Conservation (phyloP, 2,888 invertebrate genomes). For the Maniola hyperantus region DNA sequence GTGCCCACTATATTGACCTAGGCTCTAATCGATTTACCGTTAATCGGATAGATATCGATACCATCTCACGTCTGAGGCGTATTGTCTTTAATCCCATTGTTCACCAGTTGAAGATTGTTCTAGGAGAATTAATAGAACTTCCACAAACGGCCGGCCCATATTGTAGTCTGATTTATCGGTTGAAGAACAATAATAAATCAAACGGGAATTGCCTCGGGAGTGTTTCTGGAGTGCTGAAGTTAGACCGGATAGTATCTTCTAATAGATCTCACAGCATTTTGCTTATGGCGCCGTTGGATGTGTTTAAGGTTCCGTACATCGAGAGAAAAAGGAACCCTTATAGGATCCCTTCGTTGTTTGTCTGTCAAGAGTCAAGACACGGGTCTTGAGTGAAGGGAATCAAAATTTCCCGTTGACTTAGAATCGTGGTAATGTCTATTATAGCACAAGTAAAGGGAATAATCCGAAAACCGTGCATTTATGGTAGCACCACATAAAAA, state of each 20-base stretch:
- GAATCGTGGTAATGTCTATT: too few species aligned
- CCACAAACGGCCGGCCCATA: constrained; percentile 62
- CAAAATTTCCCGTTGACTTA: too few species aligned
- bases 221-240: constrained; percentile 50
- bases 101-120: constrained; percentile 72
- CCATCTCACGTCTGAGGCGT: constrained; percentile 70
- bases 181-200: constrained; percentile 81
- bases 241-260: background rate
- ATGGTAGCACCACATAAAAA: too few species aligned
- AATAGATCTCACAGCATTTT: background rate
- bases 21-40: constrained; percentile 37
- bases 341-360: too few species aligned
- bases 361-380: too few species aligned
- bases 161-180: constrained; percentile 78
- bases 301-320: too few species aligned
- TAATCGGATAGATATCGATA: constrained; percentile 51
- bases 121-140: constrained; percentile 80
- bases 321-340: too few species aligned
- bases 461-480: too few species aligned
- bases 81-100: constrained; percentile 76
- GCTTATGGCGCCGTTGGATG: too few species aligned
- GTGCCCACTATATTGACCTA: constrained; percentile 35
- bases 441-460: too few species aligned
- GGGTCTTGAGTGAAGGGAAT: too few species aligned
- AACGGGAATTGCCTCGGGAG: constrained; percentile 72